Evolutionary conservation across 2,113 vertebrate genomes (phyloP).

Genomic region (Coracopsis vasa): DNA sequence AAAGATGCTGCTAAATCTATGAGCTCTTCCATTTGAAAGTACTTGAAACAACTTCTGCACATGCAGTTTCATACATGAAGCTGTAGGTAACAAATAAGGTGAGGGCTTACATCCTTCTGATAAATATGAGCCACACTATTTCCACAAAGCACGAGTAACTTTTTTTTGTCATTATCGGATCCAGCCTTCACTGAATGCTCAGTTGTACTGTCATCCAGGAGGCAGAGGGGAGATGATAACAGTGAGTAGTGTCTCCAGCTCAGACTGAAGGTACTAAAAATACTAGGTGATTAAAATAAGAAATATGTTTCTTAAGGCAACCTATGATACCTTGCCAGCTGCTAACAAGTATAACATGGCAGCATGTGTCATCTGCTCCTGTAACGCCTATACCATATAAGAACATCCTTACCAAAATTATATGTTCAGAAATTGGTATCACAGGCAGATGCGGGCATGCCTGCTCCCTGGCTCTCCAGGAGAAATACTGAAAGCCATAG

Average conservation of each 20-base stretch:
- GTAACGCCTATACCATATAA: background rate
- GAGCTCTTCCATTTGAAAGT: background rate
- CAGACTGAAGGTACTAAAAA: background rate
- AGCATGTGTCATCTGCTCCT: background rate
- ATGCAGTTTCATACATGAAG: background rate
- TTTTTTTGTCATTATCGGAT: background rate
- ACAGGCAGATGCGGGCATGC: fast-evolving
- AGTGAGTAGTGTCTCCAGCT: background rate
- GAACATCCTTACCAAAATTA: background rate
- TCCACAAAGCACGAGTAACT: background rate
- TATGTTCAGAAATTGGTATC: background rate
- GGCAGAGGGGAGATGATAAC: no score
- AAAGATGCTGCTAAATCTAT: background rate
- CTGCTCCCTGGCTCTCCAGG: background rate
- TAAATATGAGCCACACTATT: background rate
- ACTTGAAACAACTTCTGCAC: background rate
- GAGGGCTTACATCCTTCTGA: background rate
- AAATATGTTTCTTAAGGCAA: background rate
- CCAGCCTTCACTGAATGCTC: background rate
- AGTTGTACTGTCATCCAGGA: background rate
- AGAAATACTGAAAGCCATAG: background rate
- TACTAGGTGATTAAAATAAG: background rate
- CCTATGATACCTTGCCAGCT: background rate
- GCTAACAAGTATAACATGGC: background rate
- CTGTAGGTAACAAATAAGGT: background rate